Evolutionary conservation across 2,797 vertebrate genomes (phyloP), one percentile per base, ranked within the genome.

Genomic region (Miichthys miiuy): DNA sequence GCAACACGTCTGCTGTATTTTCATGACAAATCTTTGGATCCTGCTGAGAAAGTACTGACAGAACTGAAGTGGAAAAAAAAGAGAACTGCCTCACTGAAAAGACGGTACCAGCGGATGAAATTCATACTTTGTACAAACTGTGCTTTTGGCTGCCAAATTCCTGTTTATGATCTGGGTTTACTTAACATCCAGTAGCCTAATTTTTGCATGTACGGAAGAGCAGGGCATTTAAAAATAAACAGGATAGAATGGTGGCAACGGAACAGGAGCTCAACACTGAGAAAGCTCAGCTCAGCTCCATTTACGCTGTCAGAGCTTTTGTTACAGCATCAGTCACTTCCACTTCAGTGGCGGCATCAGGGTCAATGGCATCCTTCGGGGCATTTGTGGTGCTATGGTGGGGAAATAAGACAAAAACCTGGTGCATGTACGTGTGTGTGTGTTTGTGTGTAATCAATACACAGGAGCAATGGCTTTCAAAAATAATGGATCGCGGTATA

Each of bases 291-390:
- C 65, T 79, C 70, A 65, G 89, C 79, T 83, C 74, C 77, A 89
- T 91, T 92, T 87, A 82, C 13, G 50, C 81, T 88, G 87, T 83
- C 81, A 90, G 73, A 80, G 86, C 80, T 88, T 87, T 75, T 84
- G 78, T 83, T 84, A 66, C 64, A 68, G 75, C 87, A 90, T 92
- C 86, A 87, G 74, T 91, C 85, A 83, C 87, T 89, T 91, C 88
- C 85, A 89, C 87, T 87, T 82, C 89, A 87, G 81, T 75, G 72
- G 71, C 48, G 38, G 72, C 69, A 72, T 69, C 21, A 51, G 87
- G 87, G 90, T 91, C 87, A 89, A 68, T 77, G 85, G 77, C 65
- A 62, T 89, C 90, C 88, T 85, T 68, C 64, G 89, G 34, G 87
- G 86, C 83, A 77, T 87, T 82, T 75, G 66, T 78, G 68, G 72